These are phyloP conservation scores for Meriones unguiculatus DNA, from an alignment of 2,113 vertebrate genomes.

Conservation along the genomic window DNA sequence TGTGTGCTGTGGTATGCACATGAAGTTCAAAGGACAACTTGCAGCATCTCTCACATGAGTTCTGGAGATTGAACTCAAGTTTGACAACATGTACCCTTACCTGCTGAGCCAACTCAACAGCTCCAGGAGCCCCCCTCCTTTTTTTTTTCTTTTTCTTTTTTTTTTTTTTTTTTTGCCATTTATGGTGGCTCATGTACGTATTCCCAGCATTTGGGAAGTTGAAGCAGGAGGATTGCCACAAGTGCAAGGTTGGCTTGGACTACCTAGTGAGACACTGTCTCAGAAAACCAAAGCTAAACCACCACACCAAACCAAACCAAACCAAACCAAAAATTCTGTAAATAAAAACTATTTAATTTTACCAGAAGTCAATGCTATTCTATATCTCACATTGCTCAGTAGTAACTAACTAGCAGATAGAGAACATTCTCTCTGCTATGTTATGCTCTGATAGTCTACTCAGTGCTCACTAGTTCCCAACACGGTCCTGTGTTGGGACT, in stretches of 20 bases:
- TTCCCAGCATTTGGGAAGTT: neutral
- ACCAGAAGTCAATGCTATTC: neutral
- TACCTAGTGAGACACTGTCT: neutral
- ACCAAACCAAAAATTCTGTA: neutral
- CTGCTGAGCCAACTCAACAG: neutral
- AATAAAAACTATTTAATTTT: conserved; percentile 55
- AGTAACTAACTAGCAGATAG: too few relatives aligned
- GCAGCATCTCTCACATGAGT: too few relatives aligned
- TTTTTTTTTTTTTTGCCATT: too few relatives aligned
- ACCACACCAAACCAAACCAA: neutral
- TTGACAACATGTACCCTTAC: neutral
- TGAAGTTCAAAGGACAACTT: neutral
- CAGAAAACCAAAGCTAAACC: neutral
- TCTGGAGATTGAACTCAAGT: neutral
- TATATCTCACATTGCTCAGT: neutral
- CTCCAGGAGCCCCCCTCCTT: neutral
- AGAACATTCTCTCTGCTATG: neutral
- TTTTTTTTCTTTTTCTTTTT: too few relatives aligned
- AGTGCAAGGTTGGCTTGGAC: neutral
- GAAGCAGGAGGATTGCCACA: neutral
- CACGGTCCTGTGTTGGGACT: neutral
- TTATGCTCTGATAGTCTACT: neutral
- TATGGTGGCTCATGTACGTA: neutral
- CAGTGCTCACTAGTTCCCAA: neutral
- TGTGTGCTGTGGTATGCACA: too few relatives aligned